Evolutionary conservation across 2,113 vertebrate genomes (phyloP), one percentile per base, ranked within the genome.

Genomic region (Fregata magnificens): DNA sequence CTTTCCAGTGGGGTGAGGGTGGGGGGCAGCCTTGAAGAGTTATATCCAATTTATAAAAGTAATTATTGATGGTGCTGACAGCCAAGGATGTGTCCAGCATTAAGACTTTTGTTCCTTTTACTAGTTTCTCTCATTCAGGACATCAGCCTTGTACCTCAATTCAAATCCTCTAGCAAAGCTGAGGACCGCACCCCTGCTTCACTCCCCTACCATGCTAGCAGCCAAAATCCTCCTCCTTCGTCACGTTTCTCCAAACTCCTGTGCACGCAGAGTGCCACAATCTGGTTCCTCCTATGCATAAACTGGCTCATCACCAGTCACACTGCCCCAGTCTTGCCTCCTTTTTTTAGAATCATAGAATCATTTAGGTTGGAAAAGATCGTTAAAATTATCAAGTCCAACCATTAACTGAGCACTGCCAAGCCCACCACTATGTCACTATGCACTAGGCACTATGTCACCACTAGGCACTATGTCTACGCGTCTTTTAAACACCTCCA

Each of bases 291-390:
- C 31, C 9, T 16, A 5, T 29, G 47, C 21, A 58, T 12, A 63
- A 40, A 69, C 17, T 21, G 28, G 8, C 19, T 55, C 3, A 1
- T 9, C 44, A 63, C 28, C 47, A 62, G 50, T 19, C 28, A 71
- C 0, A 1, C 15, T 38, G n/a, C 18, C 9, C 9, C 4, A 36
- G 16, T 17, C 50, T 53, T 2, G 8, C 6, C 10, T 71, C 11
- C 28, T 16, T 71, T 50, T 50, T 49, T 29, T 29, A 53, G 52
- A 53, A 29, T 29, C 26, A 52, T 52, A 28, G 26, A 53, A 53
- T 53, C 9, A 16, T 53, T 29, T 29, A 53, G 9, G 52, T 53
- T 53, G 28, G 26, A 53, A 53, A 53, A 16, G 52, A 53, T 28
- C 28, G 16, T 53, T 53, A 53, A 53, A 28, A 53, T 53, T 28